Evolutionary conservation across 2,113 vertebrate genomes (phyloP).

Genomic region (Diphyllodes magnificus): DNA sequence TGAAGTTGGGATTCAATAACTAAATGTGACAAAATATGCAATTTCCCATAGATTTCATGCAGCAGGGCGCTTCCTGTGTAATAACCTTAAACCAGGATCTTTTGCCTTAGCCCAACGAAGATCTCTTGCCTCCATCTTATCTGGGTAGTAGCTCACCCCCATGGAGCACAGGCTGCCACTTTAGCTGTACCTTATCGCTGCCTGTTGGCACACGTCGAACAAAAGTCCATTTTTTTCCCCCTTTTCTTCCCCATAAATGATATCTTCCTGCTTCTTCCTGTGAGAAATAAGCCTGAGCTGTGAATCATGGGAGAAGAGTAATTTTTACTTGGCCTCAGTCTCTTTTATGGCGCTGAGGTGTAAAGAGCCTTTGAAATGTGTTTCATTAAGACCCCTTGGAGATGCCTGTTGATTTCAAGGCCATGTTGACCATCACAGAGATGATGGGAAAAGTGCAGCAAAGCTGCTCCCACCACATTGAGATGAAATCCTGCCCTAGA

Average conservation of each 20-base stretch:
- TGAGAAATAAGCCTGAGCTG: background rate
- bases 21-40: conserved; percentile 82
- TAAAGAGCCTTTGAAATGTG: background rate
- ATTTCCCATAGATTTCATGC: conserved; percentile 72
- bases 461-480: background rate
- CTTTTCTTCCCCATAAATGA: conserved; percentile 39
- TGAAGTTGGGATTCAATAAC: conserved; percentile 77
- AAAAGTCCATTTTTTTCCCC: conserved; percentile 38
- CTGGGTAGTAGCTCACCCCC: conserved; percentile 63
- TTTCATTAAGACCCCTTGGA: background rate
- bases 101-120: background rate
- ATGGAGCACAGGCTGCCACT: conserved; percentile 63
- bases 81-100: conserved; percentile 66
- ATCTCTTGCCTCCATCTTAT: conserved; percentile 66
- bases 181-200: conserved; percentile 62
- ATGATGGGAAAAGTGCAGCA: background rate
- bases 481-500: background rate
- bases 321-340: background rate
- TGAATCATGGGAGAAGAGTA: background rate
- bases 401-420: background rate
- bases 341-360: background rate
- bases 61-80: conserved; percentile 71
- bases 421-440: background rate
- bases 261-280: conserved; percentile 51
- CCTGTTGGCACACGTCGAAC: conserved; percentile 55